These are phyloP conservation scores for Zoanthus sociatus DNA, from an alignment of 92 coral and sea anemone genomes.

Conservation along the genomic window DNA sequence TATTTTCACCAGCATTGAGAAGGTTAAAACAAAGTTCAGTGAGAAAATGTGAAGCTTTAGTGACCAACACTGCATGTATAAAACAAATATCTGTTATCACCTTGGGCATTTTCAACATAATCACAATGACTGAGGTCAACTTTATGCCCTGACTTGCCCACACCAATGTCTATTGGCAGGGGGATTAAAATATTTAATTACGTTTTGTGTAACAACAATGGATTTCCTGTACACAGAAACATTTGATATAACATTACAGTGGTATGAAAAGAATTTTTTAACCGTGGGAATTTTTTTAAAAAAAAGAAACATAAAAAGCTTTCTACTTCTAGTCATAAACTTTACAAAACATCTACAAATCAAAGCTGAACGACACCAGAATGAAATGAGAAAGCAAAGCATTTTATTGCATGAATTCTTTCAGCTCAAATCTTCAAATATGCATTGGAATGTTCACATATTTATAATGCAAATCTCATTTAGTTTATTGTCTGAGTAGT, in stretches of 20 bases:
- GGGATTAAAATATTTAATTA: slow-evolving; percentile 2
- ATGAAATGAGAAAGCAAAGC: background rate
- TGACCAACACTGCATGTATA: slow-evolving; percentile 24
- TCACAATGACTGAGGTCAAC: slow-evolving; percentile 39
- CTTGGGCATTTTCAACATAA: slow-evolving; percentile 7
- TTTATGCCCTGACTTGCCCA: slow-evolving; percentile 40
- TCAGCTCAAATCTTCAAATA: slow-evolving; percentile 1
- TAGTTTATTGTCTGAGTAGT: background rate
- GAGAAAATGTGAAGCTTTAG: background rate
- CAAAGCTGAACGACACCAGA: background rate
- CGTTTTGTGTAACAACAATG: slow-evolving; percentile 38
- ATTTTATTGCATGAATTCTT: background rate
- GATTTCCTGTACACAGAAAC: slow-evolving; percentile 21
- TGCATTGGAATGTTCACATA: slow-evolving; percentile 47
- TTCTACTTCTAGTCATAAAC: background rate
- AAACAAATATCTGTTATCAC: slow-evolving; percentile 33
- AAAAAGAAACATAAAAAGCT: background rate
- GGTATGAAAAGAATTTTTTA: slow-evolving; percentile 12
- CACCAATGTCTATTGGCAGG: slow-evolving; percentile 20
- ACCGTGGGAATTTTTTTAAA: slow-evolving; percentile 40
- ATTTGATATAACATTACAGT: slow-evolving; percentile 32
- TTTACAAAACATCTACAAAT: background rate
- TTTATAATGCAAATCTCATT: slow-evolving; percentile 28
- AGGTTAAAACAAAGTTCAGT: background rate
- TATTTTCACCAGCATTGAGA: background rate